Evolutionary conservation across 2,113 vertebrate genomes (phyloP), one percentile per base, ranked within the genome.

Genomic region (Pardalotus punctatus): DNA sequence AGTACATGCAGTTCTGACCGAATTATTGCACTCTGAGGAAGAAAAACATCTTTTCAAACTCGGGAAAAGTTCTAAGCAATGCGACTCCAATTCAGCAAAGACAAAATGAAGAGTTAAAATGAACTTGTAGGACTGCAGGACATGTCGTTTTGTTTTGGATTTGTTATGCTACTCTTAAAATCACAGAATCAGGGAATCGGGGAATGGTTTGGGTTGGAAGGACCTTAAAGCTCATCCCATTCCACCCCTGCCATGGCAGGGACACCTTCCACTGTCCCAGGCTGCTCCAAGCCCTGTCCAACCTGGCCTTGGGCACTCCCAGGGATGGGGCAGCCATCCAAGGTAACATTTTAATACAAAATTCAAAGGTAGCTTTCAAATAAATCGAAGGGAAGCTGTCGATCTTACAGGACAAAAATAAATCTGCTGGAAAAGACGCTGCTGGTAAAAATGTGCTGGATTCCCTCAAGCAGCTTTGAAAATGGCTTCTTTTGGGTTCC

Each of bases 261-360:
- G 58, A 58, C 60, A 74, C 9, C 28, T 81, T 0, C 45, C 69
- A 17, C 28, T 10, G 9, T 9, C 24, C 61, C 76, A 73, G 50
- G 51, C 0, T 65, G 76, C 50, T 42, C 51, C 76, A 14, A 64
- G 2, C 25, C 58, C 38, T 1, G 0, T 29, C 56, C 66, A 58
- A 0, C 36, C 58, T 38, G 51, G 43, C 22, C 51, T 29, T 0
- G 29, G 78, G 0, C 54, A 35, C 40, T 42, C 0, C 54, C 62
- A 89, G 33, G 36, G 51, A 17, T 81, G 45, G 86, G 36, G 28
- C 27, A 67, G n/a, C 47, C 78, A n/a, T n/a, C n/a, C n/a, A n/a
- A 7, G 14, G 2, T 1, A 38, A 60, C 4, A n/a, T 62, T 54
- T 43, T 9, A 53, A 60, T 27, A 45, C 17, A 84, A 64, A 79